Evolutionary conservation across 2,888 invertebrate species (phyloP).

Genomic region (Urechis unicinctus): DNA sequence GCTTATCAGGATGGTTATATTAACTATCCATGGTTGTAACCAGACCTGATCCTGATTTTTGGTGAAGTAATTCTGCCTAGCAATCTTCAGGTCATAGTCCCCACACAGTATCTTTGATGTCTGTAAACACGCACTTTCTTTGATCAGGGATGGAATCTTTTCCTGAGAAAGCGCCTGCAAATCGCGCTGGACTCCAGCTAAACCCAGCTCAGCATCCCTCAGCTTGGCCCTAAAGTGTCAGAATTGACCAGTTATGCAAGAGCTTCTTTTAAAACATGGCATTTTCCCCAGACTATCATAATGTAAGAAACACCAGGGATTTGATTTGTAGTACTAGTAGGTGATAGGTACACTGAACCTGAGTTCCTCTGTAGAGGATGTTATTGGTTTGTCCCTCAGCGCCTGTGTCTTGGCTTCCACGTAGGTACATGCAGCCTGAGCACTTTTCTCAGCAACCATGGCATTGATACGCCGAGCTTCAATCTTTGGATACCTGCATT

Average conservation of each 20-base stretch:
- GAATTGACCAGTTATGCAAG: neutral
- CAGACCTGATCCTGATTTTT: conserved; percentile 45
- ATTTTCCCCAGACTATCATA: no score
- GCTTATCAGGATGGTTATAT: no score
- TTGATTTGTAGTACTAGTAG: conserved; percentile 9
- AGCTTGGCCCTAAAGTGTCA: conserved; percentile 1
- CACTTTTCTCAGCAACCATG: conserved; percentile 26
- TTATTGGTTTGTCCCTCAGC: conserved; percentile 9
- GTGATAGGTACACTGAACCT: no score
- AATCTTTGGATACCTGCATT: conserved; percentile 31
- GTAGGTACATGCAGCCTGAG: conserved; percentile 20
- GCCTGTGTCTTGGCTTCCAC: conserved; percentile 8
- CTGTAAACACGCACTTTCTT: conserved; percentile 33
- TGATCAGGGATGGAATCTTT: conserved; percentile 32
- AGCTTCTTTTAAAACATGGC: neutral
- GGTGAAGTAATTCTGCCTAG: conserved; percentile 44
- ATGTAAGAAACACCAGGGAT: neutral
- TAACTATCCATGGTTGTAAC: no score
- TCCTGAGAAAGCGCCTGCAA: conserved; percentile 20
- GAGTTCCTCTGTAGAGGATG: no score
- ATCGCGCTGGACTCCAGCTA: conserved; percentile 15
- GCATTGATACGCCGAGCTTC: conserved; percentile 30
- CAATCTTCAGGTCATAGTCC: conserved; percentile 42
- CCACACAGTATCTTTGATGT: conserved; percentile 39
- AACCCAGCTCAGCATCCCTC: conserved; percentile 1